Evolutionary conservation across 2,113 vertebrate species (phyloP).

Genomic region (Vireo altiloquus): DNA sequence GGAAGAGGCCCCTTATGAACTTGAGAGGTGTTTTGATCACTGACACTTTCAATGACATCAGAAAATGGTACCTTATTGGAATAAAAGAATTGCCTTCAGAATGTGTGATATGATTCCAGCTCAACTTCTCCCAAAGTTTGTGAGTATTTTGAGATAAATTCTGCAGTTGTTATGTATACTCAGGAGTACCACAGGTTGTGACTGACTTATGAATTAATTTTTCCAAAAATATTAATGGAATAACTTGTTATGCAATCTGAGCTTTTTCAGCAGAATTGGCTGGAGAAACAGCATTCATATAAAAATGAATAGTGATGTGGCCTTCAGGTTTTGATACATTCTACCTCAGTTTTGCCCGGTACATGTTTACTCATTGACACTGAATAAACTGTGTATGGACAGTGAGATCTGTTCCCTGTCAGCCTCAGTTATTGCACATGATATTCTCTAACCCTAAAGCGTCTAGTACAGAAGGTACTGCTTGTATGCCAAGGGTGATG

Average conservation of each 20-base stretch:
- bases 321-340: neutral
- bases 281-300: neutral
- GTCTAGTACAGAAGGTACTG: neutral
- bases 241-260: neutral
- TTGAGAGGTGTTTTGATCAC: neutral
- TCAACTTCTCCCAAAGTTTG: neutral
- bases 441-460: neutral
- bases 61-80: neutral
- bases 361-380: neutral
- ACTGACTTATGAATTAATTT: neutral
- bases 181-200: neutral
- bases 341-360: neutral
- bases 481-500: neutral
- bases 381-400: neutral
- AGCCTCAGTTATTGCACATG: neutral
- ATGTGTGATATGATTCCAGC: neutral
- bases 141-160: neutral
- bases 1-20: neutral
- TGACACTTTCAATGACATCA: neutral
- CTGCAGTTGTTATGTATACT: neutral
- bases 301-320: neutral
- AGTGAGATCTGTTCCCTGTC: neutral
- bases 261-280: neutral
- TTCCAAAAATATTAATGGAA: neutral
- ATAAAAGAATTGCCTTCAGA: neutral